Evolutionary conservation across 2,113 vertebrate genomes (phyloP), one percentile per base, ranked within the genome.

Genomic region (Pygoscelis adeliae): DNA sequence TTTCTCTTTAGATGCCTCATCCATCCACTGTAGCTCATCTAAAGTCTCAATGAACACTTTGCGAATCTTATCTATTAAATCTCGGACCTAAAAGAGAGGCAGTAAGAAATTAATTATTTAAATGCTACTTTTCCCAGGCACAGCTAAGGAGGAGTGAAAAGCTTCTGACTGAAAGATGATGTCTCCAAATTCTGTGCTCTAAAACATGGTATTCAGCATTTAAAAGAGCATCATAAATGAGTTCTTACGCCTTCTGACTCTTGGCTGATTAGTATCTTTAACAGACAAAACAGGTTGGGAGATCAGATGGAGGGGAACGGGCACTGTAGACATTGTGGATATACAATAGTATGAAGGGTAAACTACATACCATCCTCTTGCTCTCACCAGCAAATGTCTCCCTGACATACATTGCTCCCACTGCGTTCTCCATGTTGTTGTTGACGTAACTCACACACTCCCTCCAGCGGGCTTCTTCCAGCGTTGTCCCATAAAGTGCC

Each of bases 1-100:
- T 92, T 99, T 99, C 84, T 98, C 98, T 96, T 99, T 99, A 7
- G 99, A 99, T 7, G 94, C 95, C 26, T 97, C 85, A 15, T 99
- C 99, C 99, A 99, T 99, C 99, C 99, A 99, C 95, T 98, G 97
- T 65, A 99, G 95, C 97, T 99, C 99, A 74, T 99, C 99, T 93
- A 99, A 95, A 2, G 99, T 99, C 97, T 99, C 99, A 82, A 99
- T 98, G 19, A 99, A 99, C 5, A 95, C 99, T 32, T 98, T 98
- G n/a, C 98, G 99, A 83, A 99, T 98, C 98, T 99, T 99, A 79
- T 97, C 81, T 81, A 99, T 99, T 84, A 99, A 98, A 77, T 99
- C 98, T 55, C 98, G 97, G 73, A 99, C 99, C 99, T 99, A 88
- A 63, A 93, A 80, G 59, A 89, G 59, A 95, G n/a, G 49, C 63